Base-by-base conservation (phyloP, 2,888 invertebrate genomes). In the Griposia aprilina region DNA sequence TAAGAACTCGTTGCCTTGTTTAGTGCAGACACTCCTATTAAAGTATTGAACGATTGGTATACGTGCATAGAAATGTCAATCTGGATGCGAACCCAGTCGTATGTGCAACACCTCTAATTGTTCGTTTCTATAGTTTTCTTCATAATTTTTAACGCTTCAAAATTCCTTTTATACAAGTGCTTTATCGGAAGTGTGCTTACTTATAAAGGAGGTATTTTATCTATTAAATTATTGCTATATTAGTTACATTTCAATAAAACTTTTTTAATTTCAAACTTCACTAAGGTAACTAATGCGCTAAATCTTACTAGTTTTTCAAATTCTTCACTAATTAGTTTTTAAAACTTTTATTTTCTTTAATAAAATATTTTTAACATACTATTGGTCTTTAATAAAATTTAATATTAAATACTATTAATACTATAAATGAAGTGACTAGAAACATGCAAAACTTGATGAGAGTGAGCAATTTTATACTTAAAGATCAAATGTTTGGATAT, bases 361-460 rank as follows among this genome's bases (percentile, higher is more conserved):
- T 94, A 94, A 94, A 94, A 94, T 94, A 94, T 91, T 94, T 89
- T 95, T 94, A 95, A 93, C 92, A 87, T 92, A 91, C 94, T 95
- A 95, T 96, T 96, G 96, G 96, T 96, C 96, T 92, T 95, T 95
- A 94, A 95, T 94, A 95, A 94, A 93, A 92, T 93, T 92, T 91
- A 91, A 86, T 91, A 89, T 92, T 90, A 89, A 92, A 84, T 83
- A 80, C 87, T 90, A 89, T 87, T 86, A 87, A 91, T 91, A 89
- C 90, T 88, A 87, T 88, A 89, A 92, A 94, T 95, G 93, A 92
- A 93, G 91, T 94, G 91, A 93, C 90, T 88, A 94, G 93, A 94
- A 92, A 93, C 94, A 94, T 94, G 93, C 93, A 94, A 90, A 91
- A 90, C 88, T 91, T 91, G 90, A 92, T 93, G 93, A 93, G 88